phyloP scores from a whole-genome alignment of 1,140 invertebrate species.

The Cotesia vestalis region DNA sequence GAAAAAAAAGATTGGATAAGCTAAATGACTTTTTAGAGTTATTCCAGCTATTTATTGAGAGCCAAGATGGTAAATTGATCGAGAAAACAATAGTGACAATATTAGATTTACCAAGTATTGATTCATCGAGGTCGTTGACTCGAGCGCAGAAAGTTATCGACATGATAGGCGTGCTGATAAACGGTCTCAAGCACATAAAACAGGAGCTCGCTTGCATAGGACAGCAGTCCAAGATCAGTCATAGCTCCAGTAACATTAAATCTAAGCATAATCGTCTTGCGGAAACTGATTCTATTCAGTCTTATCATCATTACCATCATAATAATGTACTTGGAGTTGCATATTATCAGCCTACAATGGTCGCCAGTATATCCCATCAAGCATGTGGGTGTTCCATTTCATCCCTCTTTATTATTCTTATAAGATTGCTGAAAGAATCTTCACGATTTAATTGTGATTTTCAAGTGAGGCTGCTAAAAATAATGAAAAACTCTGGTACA shows the following conservation, averaged over 20 bases:
- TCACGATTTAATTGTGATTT: constrained; percentile 59
- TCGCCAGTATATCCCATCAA: constrained; percentile 45
- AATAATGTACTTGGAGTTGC: constrained; percentile 67
- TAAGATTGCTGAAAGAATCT: constrained; percentile 64
- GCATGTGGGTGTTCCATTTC: constrained; percentile 66
- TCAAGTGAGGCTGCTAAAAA: constrained; percentile 66
- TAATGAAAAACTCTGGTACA: constrained; percentile 68
- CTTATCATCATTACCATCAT: constrained; percentile 73
- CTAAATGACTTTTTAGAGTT: constrained; percentile 70
- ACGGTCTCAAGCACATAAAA: constrained; percentile 68
- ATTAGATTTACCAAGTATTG: constrained; percentile 63
- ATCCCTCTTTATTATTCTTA: constrained; percentile 68
- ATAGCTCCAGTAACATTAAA: constrained; percentile 54
- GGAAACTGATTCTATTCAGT: constrained; percentile 50
- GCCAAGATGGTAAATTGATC: constrained; percentile 69
- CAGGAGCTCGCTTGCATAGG: constrained; percentile 68
- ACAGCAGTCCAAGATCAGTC: constrained; percentile 64
- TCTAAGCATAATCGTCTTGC: too few species aligned
- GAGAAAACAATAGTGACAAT: constrained; percentile 69
- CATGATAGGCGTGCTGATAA: constrained; percentile 69
- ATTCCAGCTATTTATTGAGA: constrained; percentile 71
- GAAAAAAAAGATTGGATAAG: constrained; percentile 63
- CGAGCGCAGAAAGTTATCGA: constrained; percentile 69
- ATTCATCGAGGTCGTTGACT: constrained; percentile 58
- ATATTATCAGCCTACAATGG: constrained; percentile 50